These are phyloP conservation scores for Stylophora pistillata DNA, from an alignment of 64 coral and sea anemone species.

Conservation along the genomic window DNA sequence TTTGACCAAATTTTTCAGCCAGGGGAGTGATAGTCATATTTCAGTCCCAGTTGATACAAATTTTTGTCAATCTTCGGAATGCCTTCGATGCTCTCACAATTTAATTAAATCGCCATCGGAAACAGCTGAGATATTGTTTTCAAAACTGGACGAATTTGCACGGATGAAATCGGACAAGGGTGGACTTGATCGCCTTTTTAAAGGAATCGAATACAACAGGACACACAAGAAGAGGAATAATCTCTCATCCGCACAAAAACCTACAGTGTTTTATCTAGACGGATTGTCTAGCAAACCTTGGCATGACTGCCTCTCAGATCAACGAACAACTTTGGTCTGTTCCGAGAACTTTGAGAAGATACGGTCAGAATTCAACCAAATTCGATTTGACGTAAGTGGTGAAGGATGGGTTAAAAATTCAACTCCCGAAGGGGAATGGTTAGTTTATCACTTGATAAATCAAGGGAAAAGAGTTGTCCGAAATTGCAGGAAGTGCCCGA, in stretches of 20 bases:
- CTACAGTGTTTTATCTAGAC: conserved; percentile 58
- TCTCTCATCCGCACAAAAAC: conserved; percentile 45
- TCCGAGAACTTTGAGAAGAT: conserved; percentile 45
- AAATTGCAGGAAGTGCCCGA: conserved; percentile 77
- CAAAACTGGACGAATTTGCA: conserved; percentile 61
- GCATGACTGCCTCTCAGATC: neutral
- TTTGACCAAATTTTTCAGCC: conserved; percentile 28
- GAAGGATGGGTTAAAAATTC: conserved; percentile 81
- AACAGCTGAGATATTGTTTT: conserved; percentile 17
- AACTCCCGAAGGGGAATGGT: conserved; percentile 73
- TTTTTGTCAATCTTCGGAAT: conserved; percentile 67
- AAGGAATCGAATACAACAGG: conserved; percentile 1
- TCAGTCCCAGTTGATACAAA: conserved; percentile 19
- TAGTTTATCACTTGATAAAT: conserved; percentile 82
- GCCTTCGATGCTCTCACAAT: conserved; percentile 69
- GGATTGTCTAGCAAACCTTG: conserved; percentile 57
- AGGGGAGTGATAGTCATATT: neutral
- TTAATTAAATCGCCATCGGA: neutral
- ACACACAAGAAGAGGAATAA: conserved; percentile 1
- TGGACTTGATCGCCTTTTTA: conserved; percentile 52
- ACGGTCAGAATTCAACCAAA: conserved; percentile 62
- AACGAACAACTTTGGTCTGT: neutral
- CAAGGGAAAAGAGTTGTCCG: conserved; percentile 71
- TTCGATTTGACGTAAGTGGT: conserved; percentile 18
- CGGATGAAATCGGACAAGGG: conserved; percentile 3